Evolutionary conservation across 1,140 invertebrate genomes (phyloP), one percentile per base, ranked within the genome.

Genomic region (Drosophila virilis): DNA sequence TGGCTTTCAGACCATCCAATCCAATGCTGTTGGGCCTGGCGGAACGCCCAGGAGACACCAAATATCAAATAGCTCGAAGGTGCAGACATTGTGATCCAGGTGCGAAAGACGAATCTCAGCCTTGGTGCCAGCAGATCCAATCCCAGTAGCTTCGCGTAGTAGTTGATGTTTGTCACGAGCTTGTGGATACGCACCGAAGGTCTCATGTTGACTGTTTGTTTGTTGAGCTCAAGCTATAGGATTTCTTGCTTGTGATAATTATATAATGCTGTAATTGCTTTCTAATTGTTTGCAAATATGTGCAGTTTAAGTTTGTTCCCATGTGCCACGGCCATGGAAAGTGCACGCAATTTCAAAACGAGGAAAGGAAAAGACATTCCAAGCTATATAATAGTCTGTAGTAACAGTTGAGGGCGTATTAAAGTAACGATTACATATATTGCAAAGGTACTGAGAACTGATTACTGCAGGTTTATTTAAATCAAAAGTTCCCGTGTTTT

Each of bases 81-180:
- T 0, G 62, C 65, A 17, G 61, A 65, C 3, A 48, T 45, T 8
- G 77, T 74, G n/a, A 70, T 52, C 68, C 66, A 77, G 0, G 85
- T 84, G 17, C 77, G 73, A 46, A 37, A 62, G n/a, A 74, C 77
- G 1, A 68, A 67, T 6, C 52, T 17, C 8, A 80, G 6, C 3
- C 40, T 35, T 0, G 42, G 48, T 0, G 37, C 28, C 22, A 89
- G 7, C 1, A 89, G 8, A 9, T 80, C 77, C 0, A 89, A 59
- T 7, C 83, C 83, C 13, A 88, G 13, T 2, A 72, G 28, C 28
- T 45, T 59, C 1, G 64, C 51, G 32, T 37, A 74, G 1, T 32
- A 40, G 51, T 89, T 90, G 2, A 79, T 74, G 6, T 64, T 6
- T 8, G 51, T 42, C n/a, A 62, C 22, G 3, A 88, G 38, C 9